Evolutionary conservation across 2,113 vertebrate genomes (phyloP).

Genomic region (Poicephalus gulielmi): DNA sequence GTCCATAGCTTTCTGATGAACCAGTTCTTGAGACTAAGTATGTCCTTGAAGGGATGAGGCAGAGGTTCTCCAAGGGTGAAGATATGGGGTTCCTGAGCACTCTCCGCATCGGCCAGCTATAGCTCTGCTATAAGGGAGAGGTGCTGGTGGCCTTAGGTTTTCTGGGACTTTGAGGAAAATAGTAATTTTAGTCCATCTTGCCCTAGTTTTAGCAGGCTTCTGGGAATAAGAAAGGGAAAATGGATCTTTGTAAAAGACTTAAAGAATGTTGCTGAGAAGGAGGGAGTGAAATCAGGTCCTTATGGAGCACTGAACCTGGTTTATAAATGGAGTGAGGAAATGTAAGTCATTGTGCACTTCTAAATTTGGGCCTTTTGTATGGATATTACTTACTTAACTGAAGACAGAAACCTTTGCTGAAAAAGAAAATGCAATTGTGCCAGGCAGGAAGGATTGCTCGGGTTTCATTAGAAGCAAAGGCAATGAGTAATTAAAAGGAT

Average conservation of each 20-base stretch:
- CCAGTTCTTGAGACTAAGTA: not conserved
- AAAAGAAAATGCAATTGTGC: slow-evolving; percentile 12
- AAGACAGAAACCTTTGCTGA: slow-evolving; percentile 44
- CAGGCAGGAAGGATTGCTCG: not conserved
- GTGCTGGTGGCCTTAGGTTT: not conserved
- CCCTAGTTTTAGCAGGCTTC: slow-evolving; percentile 59
- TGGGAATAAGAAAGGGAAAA: slow-evolving; percentile 67
- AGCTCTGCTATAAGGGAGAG: not conserved
- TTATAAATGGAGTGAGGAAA: slow-evolving; percentile 34
- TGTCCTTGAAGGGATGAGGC: not conserved
- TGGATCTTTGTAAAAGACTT: slow-evolving; percentile 54
- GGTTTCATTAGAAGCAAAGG: not conserved
- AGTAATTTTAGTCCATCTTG: slow-evolving; percentile 58
- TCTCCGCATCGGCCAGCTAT: not conserved
- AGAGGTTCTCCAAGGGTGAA: not conserved
- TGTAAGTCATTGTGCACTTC: slow-evolving; percentile 39
- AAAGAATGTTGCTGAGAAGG: slow-evolving; percentile 42
- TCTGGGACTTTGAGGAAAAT: slow-evolving; percentile 56
- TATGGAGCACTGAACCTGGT: slow-evolving; percentile 41
- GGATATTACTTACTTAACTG: slow-evolving; percentile 29
- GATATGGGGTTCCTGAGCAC: not conserved
- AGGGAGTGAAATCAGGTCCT: slow-evolving; percentile 22
- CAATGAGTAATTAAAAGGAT: not conserved
- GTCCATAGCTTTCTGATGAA: not conserved
- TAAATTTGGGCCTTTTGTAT: slow-evolving; percentile 43